phyloP scores from a whole-genome alignment of 1,140 invertebrate genomes.

The Dendroctonus valens region DNA sequence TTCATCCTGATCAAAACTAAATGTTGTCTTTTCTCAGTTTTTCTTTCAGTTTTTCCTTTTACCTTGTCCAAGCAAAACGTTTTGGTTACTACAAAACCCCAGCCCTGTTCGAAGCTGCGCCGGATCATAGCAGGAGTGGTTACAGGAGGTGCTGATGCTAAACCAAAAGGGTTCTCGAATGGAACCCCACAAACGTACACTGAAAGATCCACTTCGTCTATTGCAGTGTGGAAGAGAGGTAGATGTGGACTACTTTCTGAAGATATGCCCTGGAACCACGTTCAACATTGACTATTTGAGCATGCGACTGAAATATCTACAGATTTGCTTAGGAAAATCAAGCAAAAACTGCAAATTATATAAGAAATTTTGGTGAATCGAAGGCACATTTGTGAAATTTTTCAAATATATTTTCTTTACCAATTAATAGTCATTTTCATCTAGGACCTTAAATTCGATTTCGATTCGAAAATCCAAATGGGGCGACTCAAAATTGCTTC shows the following conservation, averaged over 20 bases:
- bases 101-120: constrained; percentile 91
- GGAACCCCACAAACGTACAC: constrained; percentile 89
- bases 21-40: neutral
- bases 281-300: too few species aligned
- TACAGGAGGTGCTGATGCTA: constrained; percentile 95
- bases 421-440: too few species aligned
- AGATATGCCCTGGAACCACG: neutral
- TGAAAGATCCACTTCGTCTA: constrained; percentile 92
- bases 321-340: too few species aligned
- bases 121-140: constrained; percentile 94
- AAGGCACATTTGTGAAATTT: too few species aligned
- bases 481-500: too few species aligned
- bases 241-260: constrained; percentile 64
- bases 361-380: too few species aligned
- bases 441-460: too few species aligned
- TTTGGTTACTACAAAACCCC: constrained; percentile 96
- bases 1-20: constrained; percentile 64
- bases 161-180: constrained; percentile 95
- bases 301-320: too few species aligned
- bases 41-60: constrained; percentile 10
- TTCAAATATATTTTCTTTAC: too few species aligned
- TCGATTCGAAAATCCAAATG: too few species aligned
- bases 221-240: constrained; percentile 89
- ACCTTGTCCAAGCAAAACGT: constrained; percentile 95
- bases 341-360: too few species aligned